Evolutionary conservation across 2,113 vertebrate species (phyloP), one percentile per base, ranked within the genome.

Genomic region (Podarcis cretensis): DNA sequence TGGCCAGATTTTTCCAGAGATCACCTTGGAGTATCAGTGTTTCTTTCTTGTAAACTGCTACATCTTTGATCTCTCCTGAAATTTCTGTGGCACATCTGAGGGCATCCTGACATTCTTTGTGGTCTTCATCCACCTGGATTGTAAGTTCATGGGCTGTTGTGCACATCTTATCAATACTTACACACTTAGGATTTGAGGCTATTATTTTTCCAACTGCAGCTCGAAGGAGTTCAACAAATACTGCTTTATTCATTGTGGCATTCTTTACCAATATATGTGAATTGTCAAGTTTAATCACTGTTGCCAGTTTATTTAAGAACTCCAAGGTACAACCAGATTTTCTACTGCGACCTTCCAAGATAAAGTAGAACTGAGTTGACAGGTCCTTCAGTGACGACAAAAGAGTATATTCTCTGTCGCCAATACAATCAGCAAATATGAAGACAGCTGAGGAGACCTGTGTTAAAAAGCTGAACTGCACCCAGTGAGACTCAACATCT

Each of bases 381-480:
- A 87, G 57, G 83, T 91, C 87, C 43, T 95, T 87, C 81, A 96
- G 96, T n/a, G 93, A 96, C 54, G 86, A 66, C 20, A 98, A 92
- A n/a, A 97, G 78, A 30, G 94, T 73, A 80, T 93, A 96, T 14
- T 98, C 96, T 89, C 88, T 92, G 66, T 94, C 93, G 6, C 85
- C 91, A 9, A 97, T 91, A 82, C 88, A 84, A 59, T 97, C 96
- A 78, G 95, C 97, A 90, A 98, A 97, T 76, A 98, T 91, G 75
- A 98, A 92, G 0, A 98, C n/a, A 25, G 92, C 96, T 4, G 97
- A 97, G 8, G 98, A 98, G 23, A 95, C 78, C 85, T 96, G 92
- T 69, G 97, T 94, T 79, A 98, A 87, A 90, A 98, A 94, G 3
- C 69, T 92, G 74, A 98, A 93, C 63, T 95, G 94, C 75, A 92